Percentiles rank a stretch among this genome's conserved stretches.
These are phyloP conservation scores for Corella eumyota DNA, from an alignment of 23 tunicate species.

Conservation along the genomic window DNA sequence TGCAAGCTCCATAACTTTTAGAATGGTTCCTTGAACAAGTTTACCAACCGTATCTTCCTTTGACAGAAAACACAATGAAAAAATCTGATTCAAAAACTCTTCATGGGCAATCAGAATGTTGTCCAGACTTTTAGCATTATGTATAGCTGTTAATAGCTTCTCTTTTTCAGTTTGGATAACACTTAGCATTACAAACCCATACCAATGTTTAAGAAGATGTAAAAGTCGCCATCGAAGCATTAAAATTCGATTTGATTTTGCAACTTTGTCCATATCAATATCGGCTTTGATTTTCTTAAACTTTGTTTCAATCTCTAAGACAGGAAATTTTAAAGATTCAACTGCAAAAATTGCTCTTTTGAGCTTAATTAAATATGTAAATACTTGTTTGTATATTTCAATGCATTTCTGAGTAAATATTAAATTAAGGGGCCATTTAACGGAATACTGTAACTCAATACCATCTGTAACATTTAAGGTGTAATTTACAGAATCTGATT, in stretches of 20 bases:
- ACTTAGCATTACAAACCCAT: slow-evolving; percentile 71
- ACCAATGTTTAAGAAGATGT: slow-evolving; percentile 61
- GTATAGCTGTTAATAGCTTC: slow-evolving; percentile 4
- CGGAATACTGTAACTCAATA: slow-evolving; percentile 26
- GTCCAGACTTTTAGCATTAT: slow-evolving; percentile 30
- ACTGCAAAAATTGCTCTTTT: slow-evolving; percentile 54
- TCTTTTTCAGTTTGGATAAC: slow-evolving; percentile 62
- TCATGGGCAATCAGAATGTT: slow-evolving; percentile 40
- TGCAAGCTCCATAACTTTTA: slow-evolving; percentile 50
- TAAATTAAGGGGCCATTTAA: slow-evolving; percentile 54
- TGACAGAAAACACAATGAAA: slow-evolving; percentile 33
- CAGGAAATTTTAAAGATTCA: slow-evolving; percentile 43
- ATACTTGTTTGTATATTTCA: slow-evolving; percentile 21
- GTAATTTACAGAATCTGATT: not conserved
- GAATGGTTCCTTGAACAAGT: slow-evolving; percentile 60
- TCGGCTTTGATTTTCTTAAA: no score
- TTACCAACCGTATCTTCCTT: slow-evolving; percentile 22
- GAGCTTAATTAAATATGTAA: slow-evolving; percentile 45
- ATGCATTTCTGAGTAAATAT: slow-evolving; percentile 23
- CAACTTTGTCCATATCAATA: no score
- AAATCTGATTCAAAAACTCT: slow-evolving; percentile 34
- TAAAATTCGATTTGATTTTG: slow-evolving; percentile 32
- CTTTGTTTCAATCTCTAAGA: no score
- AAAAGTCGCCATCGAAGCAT: slow-evolving; percentile 43
- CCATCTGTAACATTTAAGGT: slow-evolving; percentile 31